Evolutionary conservation across 2,113 vertebrate genomes (phyloP), one percentile per base, ranked within the genome.

Genomic region (Circaetus gallicus): DNA sequence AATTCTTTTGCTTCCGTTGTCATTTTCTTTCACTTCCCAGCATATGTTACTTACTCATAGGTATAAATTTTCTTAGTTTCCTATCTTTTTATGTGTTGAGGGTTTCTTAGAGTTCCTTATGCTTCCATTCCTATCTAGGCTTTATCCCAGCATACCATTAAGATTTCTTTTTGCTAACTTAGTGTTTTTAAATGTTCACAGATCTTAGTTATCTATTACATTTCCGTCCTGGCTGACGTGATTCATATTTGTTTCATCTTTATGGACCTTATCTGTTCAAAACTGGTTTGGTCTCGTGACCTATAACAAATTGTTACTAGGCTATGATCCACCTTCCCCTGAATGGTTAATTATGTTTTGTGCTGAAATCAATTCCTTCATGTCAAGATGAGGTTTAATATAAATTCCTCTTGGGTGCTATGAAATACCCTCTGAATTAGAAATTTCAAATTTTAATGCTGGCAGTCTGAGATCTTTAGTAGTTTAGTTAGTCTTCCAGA

Each of bases 371-470:
- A 76, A 61, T 93, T 92, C 14, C 29, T 72, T 85, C 24, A 13
- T 31, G 62, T 93, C 78, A 88, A 76, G 43, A 36, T 85, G 22
- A 61, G 13, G 26, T 76, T 93, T 82, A 85, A 73, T 67, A 82
- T 58, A 49, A 82, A 72, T 82, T 90, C 31, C 12, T 91, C 63
- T 86, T 62, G 10, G 36, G 34, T 90, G 47, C 56, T 66, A 36
- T 76, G 55, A 82, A 78, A 71, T 90, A 63, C 29, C 5, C 28
- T 91, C 24, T 78, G 63, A 94, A 74, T 90, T 52, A 90, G 52
- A 90, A 88, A 88, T 92, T 95, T 92, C 74, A 80, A 80, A 9
- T 76, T 88, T 79, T 93, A 82, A 52, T 85, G 29, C 49, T 82
- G 61, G 29, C 47, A 82, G 16, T 61, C n/a, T 47, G 52, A 87